Percentiles rank a stretch among this genome's conserved stretches.
phyloP scores from a whole-genome alignment of 2,888 invertebrate species.

The Chrysina gloriosa region DNA sequence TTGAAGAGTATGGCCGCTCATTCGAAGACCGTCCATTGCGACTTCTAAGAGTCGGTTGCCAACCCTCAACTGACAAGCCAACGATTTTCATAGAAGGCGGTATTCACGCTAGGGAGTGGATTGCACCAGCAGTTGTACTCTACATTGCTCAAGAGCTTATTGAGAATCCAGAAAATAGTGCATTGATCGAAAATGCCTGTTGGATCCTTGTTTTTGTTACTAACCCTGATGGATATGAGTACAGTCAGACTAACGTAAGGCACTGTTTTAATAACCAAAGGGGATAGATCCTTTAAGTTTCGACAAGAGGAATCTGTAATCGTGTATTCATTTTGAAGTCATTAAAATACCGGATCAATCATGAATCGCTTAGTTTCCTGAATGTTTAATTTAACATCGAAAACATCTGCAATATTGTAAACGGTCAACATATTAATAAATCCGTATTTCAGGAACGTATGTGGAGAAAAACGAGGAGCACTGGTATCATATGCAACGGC shows the following conservation, averaged over 20 bases:
- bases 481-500: conserved; percentile 28
- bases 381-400: no score
- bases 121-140: conserved; percentile 73
- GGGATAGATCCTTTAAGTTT: no score
- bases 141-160: conserved; percentile 75
- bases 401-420: no score
- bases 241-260: no score
- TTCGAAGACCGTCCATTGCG: conserved; percentile 64
- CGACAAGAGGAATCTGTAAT: no score
- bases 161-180: conserved; percentile 68
- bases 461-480: conserved; percentile 35
- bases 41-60: conserved; percentile 72
- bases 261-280: no score
- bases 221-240: conserved; percentile 81
- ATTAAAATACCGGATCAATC: no score
- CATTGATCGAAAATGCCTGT: conserved; percentile 71
- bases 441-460: neutral
- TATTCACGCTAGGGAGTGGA: conserved; percentile 79
- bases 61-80: conserved; percentile 66
- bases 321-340: no score
- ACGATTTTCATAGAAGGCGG: conserved; percentile 72
- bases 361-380: no score
- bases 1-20: conserved; percentile 69
- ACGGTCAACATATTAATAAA: no score
- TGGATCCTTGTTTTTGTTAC: conserved; percentile 76